phyloP scores from a whole-genome alignment of 2,797 vertebrate genomes.

The Streptopelia turtur region DNA sequence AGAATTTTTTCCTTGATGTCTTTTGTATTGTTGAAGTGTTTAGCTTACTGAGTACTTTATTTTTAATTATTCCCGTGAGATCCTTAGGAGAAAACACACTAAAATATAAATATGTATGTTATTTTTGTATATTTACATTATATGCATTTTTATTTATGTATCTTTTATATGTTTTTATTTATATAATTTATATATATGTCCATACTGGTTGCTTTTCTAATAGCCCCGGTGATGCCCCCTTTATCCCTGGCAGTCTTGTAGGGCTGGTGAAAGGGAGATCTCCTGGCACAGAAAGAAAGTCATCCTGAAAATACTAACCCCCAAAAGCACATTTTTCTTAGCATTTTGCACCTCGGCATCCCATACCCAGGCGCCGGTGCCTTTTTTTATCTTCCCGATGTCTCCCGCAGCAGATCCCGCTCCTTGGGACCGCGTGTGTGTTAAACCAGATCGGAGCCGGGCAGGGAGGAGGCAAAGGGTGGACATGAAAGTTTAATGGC shows the following conservation, averaged over 20 bases:
- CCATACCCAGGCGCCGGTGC: fast-evolving
- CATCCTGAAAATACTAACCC: neutral
- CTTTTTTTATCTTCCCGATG: neutral
- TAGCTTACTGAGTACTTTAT: neutral
- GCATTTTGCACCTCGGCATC: neutral
- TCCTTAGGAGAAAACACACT: neutral
- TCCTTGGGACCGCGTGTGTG: neutral
- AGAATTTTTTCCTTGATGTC: neutral
- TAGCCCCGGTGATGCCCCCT: neutral
- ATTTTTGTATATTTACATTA: neutral
- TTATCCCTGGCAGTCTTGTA: neutral
- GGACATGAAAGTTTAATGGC: slow-evolving; percentile 54
- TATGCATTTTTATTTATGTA: neutral
- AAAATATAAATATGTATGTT: neutral
- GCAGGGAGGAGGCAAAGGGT: neutral
- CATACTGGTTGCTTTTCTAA: neutral
- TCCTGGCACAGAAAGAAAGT: neutral
- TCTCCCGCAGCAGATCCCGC: fast-evolving
- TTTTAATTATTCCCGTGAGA: neutral
- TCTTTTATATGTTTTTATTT: too few relatives aligned
- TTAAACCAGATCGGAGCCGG: neutral
- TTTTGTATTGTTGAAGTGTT: neutral
- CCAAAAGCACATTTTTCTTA: neutral
- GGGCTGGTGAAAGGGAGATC: neutral
- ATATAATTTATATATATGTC: neutral